Conservation (phyloP, 2,888 invertebrate species). For the Heliconius erato region DNA sequence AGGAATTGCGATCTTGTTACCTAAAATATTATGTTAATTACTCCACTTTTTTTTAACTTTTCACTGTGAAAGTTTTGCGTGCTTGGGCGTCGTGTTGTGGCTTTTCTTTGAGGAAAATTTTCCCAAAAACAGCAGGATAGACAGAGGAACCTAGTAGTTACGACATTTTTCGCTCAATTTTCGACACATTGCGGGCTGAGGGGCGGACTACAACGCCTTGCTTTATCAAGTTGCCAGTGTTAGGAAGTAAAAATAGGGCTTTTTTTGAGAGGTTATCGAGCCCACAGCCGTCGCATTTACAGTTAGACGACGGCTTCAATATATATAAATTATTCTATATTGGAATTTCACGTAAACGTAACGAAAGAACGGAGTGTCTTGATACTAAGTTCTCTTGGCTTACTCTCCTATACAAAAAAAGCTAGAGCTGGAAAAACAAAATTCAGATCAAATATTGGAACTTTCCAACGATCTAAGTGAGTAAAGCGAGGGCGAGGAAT, state of each 20-base stretch:
- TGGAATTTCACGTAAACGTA: neutral
- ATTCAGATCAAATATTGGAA: neutral
- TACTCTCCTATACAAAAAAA: neutral
- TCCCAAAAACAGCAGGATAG: neutral
- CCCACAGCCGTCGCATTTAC: too few relatives aligned
- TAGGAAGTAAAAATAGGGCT: neutral
- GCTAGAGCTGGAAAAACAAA: neutral
- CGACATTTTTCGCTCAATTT: neutral
- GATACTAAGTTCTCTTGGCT: neutral
- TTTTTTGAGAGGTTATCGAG: too few relatives aligned
- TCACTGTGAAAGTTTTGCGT: neutral
- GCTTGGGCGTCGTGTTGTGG: neutral
- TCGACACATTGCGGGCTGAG: neutral
- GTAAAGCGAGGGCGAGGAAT: neutral
- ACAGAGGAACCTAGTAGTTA: neutral
- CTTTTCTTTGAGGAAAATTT: neutral
- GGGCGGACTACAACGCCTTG: neutral
- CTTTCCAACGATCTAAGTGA: neutral
- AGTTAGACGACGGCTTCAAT: neutral
- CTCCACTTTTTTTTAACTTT: neutral
- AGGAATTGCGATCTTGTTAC: constrained; percentile 7
- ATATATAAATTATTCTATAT: neutral
- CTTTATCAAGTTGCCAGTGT: neutral
- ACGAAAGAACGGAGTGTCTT: neutral
- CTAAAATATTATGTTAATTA: constrained; percentile 25